Evolutionary conservation across 1,140 invertebrate genomes (phyloP), one percentile per base, ranked within the genome.

Genomic region (Diplogasteroides magnus): DNA sequence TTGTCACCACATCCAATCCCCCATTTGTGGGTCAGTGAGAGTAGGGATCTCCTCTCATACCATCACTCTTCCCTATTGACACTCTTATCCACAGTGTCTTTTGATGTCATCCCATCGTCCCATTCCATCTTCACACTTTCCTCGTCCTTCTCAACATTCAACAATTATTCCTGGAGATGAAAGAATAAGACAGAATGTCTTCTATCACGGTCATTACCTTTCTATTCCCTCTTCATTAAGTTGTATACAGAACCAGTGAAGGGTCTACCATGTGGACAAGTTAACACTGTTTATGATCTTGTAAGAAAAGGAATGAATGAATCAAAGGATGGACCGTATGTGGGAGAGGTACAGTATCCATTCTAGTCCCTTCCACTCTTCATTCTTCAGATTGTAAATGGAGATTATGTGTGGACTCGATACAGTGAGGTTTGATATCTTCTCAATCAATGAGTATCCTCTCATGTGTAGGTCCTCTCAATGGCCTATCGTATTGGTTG

Each of bases 151-250:
- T n/a, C n/a, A n/a, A n/a, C 37, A 73, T 59, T 73, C 71, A 23
- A 29, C 56, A 25, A 23, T 77, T n/a, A 19, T 76, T 13, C 75
- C 74, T 26, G 74, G 74, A 19, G 68, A 71, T 14, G 74, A 76
- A 63, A 60, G 74, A 29, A 76, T 76, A 23, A 62, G 65, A 56
- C 56, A 77, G 60, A 68, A 58, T 65, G 60, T 74, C 1, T 32
- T 76, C 1, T 14, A 74, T 25, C 26, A 71, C 13, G 71, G 67
- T 67, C 31, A 31, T 55, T 55, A 29, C 27, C 74, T 31, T 27
- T 58, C 48, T 27, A 62, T 28, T 64, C 56, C 15, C 58, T 66
- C 19, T 32, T 29, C 28, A n/a, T 1, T 28, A 64, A 27, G 15
- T 37, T 2, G 11, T n/a, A n/a, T 68, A n/a, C 71, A 73, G 71